Percentiles rank a stretch among this genome's conserved stretches.
phyloP scores from a whole-genome alignment of 1,140 invertebrate species.

The Notospermus geniculatus region DNA sequence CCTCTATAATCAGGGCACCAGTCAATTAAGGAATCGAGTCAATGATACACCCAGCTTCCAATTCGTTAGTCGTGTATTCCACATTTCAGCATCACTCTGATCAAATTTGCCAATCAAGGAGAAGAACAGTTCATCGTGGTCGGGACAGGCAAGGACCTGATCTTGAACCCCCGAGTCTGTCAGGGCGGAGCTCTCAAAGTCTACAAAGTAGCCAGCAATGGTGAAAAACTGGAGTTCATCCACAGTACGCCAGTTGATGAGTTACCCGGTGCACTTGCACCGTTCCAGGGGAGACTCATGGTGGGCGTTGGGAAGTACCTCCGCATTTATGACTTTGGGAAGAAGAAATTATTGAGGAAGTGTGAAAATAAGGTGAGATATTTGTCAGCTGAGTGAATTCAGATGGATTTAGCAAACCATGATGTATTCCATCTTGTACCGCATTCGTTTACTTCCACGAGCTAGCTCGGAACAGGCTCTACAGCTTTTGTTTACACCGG shows the following conservation, averaged over 20 bases:
- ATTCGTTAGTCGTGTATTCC: not conserved
- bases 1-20: not conserved
- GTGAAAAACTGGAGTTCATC: conserved; percentile 80
- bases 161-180: conserved; percentile 81
- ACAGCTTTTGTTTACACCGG: too few relatives aligned
- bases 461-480: too few relatives aligned
- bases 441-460: too few relatives aligned
- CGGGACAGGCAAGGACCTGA: conserved; percentile 86
- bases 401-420: not conserved
- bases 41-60: not conserved
- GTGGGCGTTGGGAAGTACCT: conserved; percentile 90
- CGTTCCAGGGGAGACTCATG: conserved; percentile 85
- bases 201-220: conserved; percentile 68
- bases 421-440: too few relatives aligned
- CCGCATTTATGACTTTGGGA: conserved; percentile 94
- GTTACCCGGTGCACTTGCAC: conserved; percentile 59
- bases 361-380: conserved; percentile 90
- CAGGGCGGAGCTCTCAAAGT: conserved; percentile 82
- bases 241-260: conserved; percentile 95
- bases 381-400: not conserved
- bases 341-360: conserved; percentile 93
- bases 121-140: conserved; percentile 78
- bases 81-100: conserved; percentile 67
- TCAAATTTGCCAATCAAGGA: conserved; percentile 69
- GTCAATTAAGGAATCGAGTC: not conserved